These are phyloP conservation scores for Oryzaephilus surinamensis DNA, from an alignment of 1,140 invertebrate genomes.

Conservation along the genomic window DNA sequence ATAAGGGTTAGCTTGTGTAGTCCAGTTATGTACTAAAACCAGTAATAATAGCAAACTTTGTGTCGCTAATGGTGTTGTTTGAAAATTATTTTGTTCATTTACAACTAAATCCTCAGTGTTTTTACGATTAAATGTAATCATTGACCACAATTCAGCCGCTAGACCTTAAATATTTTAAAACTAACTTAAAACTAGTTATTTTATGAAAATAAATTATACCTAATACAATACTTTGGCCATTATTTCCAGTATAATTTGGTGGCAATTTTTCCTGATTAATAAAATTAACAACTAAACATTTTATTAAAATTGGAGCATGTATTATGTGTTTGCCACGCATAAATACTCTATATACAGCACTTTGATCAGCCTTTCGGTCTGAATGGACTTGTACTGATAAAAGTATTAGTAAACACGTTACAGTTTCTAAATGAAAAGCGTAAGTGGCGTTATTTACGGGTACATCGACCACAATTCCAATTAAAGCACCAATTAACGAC, in stretches of 20 bases:
- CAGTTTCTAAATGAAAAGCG: conserved; percentile 74
- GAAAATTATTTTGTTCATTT: conserved; percentile 32
- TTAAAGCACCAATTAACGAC: conserved; percentile 54
- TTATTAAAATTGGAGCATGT: conserved; percentile 63
- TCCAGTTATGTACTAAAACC: conserved; percentile 86
- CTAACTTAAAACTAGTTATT: conserved; percentile 15
- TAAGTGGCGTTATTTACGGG: conserved; percentile 80
- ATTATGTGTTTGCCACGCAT: conserved; percentile 63
- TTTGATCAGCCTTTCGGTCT: conserved; percentile 50
- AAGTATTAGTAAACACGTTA: conserved; percentile 76
- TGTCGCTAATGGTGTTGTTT: conserved; percentile 65
- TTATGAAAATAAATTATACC: too few species aligned
- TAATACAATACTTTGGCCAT: conserved; percentile 70
- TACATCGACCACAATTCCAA: conserved; percentile 67
- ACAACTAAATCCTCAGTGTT: conserved; percentile 31
- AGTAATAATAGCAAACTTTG: conserved; percentile 81
- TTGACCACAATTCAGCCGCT: conserved; percentile 70
- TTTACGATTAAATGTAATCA: conserved; percentile 42
- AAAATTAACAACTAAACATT: conserved; percentile 67
- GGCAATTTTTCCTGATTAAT: conserved; percentile 65
- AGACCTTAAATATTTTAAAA: too few species aligned
- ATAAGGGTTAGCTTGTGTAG: conserved; percentile 67
- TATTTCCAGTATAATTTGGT: conserved; percentile 41
- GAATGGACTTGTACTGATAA: conserved; percentile 83
- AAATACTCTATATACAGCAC: conserved; percentile 50